Base-by-base conservation (phyloP, 2,797 vertebrate species). In the Erpetoichthys calabaricus region DNA sequence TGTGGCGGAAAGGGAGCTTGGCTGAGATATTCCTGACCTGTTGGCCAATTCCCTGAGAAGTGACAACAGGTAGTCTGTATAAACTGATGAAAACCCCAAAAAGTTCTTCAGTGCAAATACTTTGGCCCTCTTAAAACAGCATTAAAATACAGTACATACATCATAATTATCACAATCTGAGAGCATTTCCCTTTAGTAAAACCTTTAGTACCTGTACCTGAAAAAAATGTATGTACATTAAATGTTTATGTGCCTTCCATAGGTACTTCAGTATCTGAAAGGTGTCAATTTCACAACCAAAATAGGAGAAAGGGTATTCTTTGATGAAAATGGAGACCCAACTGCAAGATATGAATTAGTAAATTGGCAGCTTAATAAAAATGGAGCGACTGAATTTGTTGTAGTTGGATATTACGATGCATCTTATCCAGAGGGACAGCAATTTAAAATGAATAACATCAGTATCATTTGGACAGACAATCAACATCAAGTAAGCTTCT, bases 301-400 rank as follows among this genome's bases (percentile, higher is more conserved):
- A 47, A 75, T 77, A 6, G 78, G 74, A n/a, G 76, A 83, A 5
- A 66, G 73, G 1, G 73, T 84, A 41, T 75, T 70, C 56, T 82
- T 83, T 56, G 73, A 82, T 67, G 65, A 71, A n/a, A 75, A 80
- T 44, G 82, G 80, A 61, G 80, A 82, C 9, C 74, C 75, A 45
- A 55, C 73, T 9, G 79, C 80, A 65, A 80, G 70, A 61, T 84
- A 86, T 71, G 82, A 83, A 53, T 69, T 86, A 10, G 74, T 83
- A 62, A 86, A 83, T 63, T 84, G 83, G 83, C 80, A 81, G 61
- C 67, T 61, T 4, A 65, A 42, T 53, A 53, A 59, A 53, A 65
- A 72, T 1, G 53, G 63, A n/a, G 53, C 59, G 1, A 68, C 76
- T 53, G 64, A 70, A 4, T 80, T 83, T 73, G 74, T 78, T n/a